These are phyloP conservation scores for Pogonocichla stellata DNA, from an alignment of 2,113 vertebrate species.

Conservation along the genomic window DNA sequence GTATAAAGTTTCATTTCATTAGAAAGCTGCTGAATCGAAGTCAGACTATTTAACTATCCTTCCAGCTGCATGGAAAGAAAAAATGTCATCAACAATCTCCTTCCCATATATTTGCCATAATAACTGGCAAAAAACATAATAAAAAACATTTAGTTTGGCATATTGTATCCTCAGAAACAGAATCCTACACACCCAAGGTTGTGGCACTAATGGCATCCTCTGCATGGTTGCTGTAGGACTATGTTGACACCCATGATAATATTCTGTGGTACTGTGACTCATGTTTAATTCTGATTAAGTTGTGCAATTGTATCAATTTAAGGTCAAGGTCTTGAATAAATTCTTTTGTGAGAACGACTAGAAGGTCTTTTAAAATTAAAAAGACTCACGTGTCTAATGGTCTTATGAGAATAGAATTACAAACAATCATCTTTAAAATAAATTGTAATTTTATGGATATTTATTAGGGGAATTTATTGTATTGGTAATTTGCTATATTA, in stretches of 20 bases:
- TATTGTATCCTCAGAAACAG: not conserved
- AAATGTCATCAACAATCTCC: not conserved
- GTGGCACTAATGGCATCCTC: not conserved
- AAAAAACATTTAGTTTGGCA: not conserved
- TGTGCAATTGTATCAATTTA: constrained; percentile 69
- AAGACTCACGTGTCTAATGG: constrained; percentile 38
- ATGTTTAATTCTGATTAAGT: constrained; percentile 71
- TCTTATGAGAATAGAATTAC: constrained; percentile 59
- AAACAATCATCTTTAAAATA: constrained; percentile 66
- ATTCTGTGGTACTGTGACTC: constrained; percentile 45
- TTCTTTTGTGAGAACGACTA: constrained; percentile 45
- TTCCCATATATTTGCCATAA: not conserved
- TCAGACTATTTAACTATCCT: not conserved
- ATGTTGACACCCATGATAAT: not conserved
- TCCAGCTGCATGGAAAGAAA: not conserved
- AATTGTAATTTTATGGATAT: constrained; percentile 65
- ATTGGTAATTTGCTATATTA: constrained; percentile 46
- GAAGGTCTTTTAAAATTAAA: constrained; percentile 64
- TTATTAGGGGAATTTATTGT: constrained; percentile 61
- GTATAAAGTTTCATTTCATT: not conserved
- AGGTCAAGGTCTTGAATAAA: constrained; percentile 68
- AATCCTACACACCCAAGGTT: not conserved
- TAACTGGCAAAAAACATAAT: not conserved
- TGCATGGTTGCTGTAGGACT: not conserved
- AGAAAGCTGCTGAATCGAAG: not conserved